Conservation (phyloP, 2,888 invertebrate genomes). For the Alsophila aescularia region DNA sequence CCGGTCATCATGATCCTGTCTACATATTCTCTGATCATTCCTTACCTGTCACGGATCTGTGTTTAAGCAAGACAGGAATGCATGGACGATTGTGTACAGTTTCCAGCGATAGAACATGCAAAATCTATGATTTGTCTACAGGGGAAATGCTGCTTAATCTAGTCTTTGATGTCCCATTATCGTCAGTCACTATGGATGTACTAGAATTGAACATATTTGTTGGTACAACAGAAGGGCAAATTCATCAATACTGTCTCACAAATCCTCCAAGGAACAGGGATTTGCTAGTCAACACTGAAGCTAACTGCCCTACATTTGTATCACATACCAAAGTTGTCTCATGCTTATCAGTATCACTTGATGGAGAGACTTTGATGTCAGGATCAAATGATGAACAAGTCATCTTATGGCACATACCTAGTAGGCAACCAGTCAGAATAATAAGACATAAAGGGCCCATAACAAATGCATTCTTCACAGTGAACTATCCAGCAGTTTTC, state of each 20-base stretch:
- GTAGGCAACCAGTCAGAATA: conserved; percentile 88
- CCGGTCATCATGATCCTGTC: conserved; percentile 85
- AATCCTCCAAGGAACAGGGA: conserved; percentile 88
- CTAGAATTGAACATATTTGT: conserved; percentile 89
- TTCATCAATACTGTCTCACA: conserved; percentile 87
- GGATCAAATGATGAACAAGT: conserved; percentile 90
- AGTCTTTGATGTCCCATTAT: conserved; percentile 88
- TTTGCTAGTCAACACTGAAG: conserved; percentile 85
- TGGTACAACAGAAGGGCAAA: conserved; percentile 89
- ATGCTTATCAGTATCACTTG: conserved; percentile 88
- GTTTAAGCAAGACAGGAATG: conserved; percentile 88
- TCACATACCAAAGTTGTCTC: conserved; percentile 89
- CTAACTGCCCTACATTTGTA: conserved; percentile 79
- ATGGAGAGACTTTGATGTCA: conserved; percentile 89
- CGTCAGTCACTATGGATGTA: conserved; percentile 87
- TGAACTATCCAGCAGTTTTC: conserved; percentile 85
- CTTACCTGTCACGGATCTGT: conserved; percentile 90
- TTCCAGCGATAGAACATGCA: conserved; percentile 92
- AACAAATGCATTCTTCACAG: conserved; percentile 88
- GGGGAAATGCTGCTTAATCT: conserved; percentile 89
- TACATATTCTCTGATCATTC: conserved; percentile 92
- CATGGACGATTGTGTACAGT: conserved; percentile 89
- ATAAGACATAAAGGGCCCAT: conserved; percentile 90
- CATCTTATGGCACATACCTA: conserved; percentile 92
- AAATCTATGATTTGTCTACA: conserved; percentile 89